A percentile compares a stretch with the other conserved stretches of the same genome.
Evolutionary conservation across 2,797 vertebrate species (phyloP).

Genomic region (Leptatherina wallacei): DNA sequence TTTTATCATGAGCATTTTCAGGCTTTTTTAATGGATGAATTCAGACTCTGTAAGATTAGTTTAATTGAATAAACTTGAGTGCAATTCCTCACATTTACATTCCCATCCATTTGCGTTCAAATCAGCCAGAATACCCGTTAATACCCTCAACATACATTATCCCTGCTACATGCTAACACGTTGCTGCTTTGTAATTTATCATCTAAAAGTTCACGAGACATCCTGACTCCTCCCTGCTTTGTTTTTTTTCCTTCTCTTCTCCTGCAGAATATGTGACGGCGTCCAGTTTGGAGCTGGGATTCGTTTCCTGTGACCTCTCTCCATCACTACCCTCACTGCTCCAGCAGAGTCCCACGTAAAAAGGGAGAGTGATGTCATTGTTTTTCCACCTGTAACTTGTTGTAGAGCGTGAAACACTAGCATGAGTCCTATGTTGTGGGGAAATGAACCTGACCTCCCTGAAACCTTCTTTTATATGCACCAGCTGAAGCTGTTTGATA

Average conservation of each 20-base stretch:
- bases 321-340: constrained; percentile 7
- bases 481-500: constrained; percentile 10
- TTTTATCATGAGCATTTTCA: too few relatives aligned
- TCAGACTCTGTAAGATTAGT: too few relatives aligned
- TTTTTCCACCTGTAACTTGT: constrained; percentile 57
- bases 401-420: constrained; percentile 61
- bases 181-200: background rate
- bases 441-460: constrained; percentile 38
- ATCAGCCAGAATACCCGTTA: too few relatives aligned
- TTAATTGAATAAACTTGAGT: too few relatives aligned
- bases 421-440: constrained; percentile 40
- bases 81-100: too few relatives aligned
- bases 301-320: constrained; percentile 87
- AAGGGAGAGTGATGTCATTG: constrained; percentile 34
- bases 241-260: constrained; percentile 13
- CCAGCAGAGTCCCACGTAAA: constrained; percentile 32
- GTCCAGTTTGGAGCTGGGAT: constrained; percentile 98
- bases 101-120: too few relatives aligned
- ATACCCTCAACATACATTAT: too few relatives aligned
- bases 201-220: background rate
- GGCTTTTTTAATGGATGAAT: too few relatives aligned
- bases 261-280: constrained; percentile 93
- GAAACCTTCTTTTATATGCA: constrained; percentile 27
- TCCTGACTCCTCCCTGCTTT: background rate
- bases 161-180: too few relatives aligned